phyloP scores from a whole-genome alignment of 2,797 vertebrate species.

The Margarornis squamiger region DNA sequence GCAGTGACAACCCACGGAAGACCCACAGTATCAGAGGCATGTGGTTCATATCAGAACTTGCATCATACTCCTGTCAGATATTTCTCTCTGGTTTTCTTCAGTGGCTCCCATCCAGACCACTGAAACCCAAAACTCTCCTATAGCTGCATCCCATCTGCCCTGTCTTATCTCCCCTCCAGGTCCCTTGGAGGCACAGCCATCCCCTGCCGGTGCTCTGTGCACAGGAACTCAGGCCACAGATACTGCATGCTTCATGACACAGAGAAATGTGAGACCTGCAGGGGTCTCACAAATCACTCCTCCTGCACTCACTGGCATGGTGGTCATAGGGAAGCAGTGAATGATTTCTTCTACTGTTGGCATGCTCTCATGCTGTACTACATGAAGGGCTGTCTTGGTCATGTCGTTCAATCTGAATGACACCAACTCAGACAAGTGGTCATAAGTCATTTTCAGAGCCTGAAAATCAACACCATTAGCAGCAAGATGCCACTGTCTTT shows the following conservation, averaged over 20 bases:
- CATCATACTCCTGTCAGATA: background rate
- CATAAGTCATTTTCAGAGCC: background rate
- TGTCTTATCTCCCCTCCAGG: background rate
- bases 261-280: background rate
- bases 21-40: background rate
- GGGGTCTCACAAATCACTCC: background rate
- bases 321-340: background rate
- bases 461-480: background rate
- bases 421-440: background rate
- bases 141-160: background rate
- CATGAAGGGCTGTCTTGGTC: background rate
- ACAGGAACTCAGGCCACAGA: background rate
- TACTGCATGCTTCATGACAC: background rate
- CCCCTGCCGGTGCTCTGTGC: accelerated
- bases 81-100: background rate
- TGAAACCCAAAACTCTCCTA: background rate
- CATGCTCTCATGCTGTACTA: background rate
- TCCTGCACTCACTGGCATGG: background rate
- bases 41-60: background rate
- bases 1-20: background rate
- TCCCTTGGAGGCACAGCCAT: accelerated
- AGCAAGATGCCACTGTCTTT: background rate
- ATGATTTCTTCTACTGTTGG: background rate
- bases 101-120: background rate
- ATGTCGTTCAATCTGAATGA: background rate